phyloP scores from a whole-genome alignment of 2,113 vertebrate species.

The sheep (Ovis aries) region ARS-UI_Ramb_v3.0 NC_056057.1:88391001-88391500 shows the following conservation, averaged over 20 bases:
- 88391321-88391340: not conserved
- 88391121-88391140: not conserved
- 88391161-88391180: not conserved
- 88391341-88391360: not conserved
- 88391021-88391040: not conserved
- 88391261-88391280: not conserved
- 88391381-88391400: not conserved
- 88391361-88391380: not conserved
- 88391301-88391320: not conserved
- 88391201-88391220: not conserved
- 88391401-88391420: not conserved
- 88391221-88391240: not conserved
- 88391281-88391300: not conserved
- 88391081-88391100: not conserved
- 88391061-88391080: not conserved
- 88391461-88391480: not conserved
- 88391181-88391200: not conserved
- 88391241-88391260: not conserved
- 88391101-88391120: not conserved
- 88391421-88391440: not conserved
- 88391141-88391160: not conserved
- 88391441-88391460: not conserved
- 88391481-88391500: not conserved
- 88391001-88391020: not conserved
- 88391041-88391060: not conserved